Base-by-base conservation (phyloP, 2,113 vertebrate genomes). In the Emberiza fucata region DNA sequence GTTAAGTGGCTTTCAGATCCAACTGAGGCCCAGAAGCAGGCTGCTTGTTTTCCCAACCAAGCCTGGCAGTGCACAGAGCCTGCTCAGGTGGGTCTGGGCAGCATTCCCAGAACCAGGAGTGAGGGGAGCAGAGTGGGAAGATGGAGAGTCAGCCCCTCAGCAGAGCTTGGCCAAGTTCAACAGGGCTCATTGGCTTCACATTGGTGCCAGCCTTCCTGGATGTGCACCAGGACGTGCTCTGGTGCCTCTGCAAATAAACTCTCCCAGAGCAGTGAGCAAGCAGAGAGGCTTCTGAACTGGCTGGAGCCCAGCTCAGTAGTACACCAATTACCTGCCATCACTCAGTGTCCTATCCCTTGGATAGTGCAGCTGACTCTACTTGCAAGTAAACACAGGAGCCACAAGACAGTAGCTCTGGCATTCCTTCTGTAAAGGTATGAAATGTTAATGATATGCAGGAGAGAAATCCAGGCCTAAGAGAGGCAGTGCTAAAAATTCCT, bases 31-130 rank as follows among this genome's bases (percentile, higher is more conserved):
- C 84, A 37, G 81, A 70, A 71, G 78, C 57, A 60, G 87, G 44
- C 53, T 71, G 40, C 1, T 14, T 75, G 47, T 79, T 87, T 91
- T 71, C 57, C 81, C 88, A 89, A 44, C 61, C 44, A 47, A 94
- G 71, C 48, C 70, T 92, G 88, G 75, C 88, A 60, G 42, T 2
- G 14, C 5, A 4, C 48, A 76, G 35, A 87, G 44, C 72, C 51
- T 78, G 56, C 61, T 81, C 85, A 88, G 87, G 92, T 94, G 70
- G 75, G 70, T 64, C 87, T 95, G 94, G 87, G 90, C 94, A 76
- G 53, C 1, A 1, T 96, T 96, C 92, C 94, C 94, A 87, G 95
- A 85, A 40, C 51, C 57, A 72, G 57, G 56, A 71, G 40, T 14
- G 70, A 93, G 69, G 35, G 37, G 40, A 76, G 22, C 40, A 17